These are phyloP conservation scores for Tineola bisselliella DNA, from an alignment of 2,888 invertebrate species.

Conservation along the genomic window DNA sequence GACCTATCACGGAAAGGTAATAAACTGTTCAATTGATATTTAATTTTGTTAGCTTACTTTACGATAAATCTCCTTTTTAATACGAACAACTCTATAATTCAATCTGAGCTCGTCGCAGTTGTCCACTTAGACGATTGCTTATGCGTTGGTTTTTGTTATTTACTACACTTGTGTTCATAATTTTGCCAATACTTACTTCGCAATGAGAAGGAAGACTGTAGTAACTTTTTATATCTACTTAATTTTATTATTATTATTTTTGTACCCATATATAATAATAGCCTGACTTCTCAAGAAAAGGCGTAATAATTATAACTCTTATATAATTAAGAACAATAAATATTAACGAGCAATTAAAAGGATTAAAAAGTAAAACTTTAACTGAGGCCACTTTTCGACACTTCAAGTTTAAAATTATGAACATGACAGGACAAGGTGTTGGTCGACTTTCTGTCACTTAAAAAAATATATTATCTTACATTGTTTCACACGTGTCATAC, in stretches of 20 bases:
- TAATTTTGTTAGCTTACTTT: slow-evolving; percentile 12
- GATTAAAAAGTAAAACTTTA: slow-evolving; percentile 1
- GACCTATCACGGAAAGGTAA: slow-evolving; percentile 12
- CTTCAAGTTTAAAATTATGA: not conserved
- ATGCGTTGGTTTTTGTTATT: too few relatives aligned
- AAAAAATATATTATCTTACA: not conserved
- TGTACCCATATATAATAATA: too few relatives aligned
- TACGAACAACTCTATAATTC: not conserved
- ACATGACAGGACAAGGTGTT: slow-evolving; percentile 10
- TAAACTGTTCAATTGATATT: slow-evolving; percentile 8
- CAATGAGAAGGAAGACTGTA: too few relatives aligned
- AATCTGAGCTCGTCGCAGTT: not conserved
- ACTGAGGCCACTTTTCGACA: not conserved
- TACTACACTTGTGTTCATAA: too few relatives aligned
- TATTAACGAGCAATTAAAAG: not conserved
- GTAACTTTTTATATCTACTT: too few relatives aligned
- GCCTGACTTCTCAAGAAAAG: too few relatives aligned
- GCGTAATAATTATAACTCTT: too few relatives aligned
- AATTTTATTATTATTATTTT: too few relatives aligned
- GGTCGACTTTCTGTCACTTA: not conserved
- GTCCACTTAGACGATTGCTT: not conserved
- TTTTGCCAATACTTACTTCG: too few relatives aligned
- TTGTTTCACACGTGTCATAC: too few relatives aligned
- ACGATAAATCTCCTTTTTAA: slow-evolving; percentile 3
- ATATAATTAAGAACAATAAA: too few relatives aligned